A percentile compares a stretch with the other conserved stretches of the same genome.
phyloP scores from a whole-genome alignment of 37 sponge, comb jelly and placozoan genomes.

The Mnemiopsis leidyi region DNA sequence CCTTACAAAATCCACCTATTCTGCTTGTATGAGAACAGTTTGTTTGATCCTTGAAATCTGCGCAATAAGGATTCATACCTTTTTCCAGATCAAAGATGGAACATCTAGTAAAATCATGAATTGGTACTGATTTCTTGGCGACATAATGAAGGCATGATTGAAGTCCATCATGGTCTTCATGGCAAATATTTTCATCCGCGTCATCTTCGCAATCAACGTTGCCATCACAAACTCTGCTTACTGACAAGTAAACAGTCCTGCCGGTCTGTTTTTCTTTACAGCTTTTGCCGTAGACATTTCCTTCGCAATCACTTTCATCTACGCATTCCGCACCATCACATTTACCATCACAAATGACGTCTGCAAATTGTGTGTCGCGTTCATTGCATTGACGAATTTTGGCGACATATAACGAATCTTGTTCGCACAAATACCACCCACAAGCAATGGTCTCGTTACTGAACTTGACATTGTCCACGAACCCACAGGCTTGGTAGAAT shows the following conservation, averaged over 20 bases:
- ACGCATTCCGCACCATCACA: background rate
- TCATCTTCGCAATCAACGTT: background rate
- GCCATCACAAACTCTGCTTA: background rate
- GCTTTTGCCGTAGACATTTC: background rate
- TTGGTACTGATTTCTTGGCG: background rate
- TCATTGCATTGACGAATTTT: background rate
- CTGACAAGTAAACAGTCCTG: background rate
- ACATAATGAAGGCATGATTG: background rate
- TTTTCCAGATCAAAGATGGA: too few relatives aligned
- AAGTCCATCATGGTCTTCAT: background rate
- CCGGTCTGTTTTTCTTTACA: background rate
- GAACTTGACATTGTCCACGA: background rate
- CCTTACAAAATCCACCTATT: background rate
- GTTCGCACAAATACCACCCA: background rate
- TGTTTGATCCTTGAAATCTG: background rate
- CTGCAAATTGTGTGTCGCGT: background rate
- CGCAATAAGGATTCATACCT: slow-evolving; percentile 1
- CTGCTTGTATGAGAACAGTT: background rate
- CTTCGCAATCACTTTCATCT: background rate
- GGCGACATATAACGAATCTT: too few relatives aligned
- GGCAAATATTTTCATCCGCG: too few relatives aligned
- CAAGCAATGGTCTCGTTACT: too few relatives aligned
- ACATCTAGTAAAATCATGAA: background rate
- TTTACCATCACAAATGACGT: background rate
- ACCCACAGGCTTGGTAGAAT: background rate